phyloP scores from a whole-genome alignment of 2,888 invertebrate genomes.

The Drosophila diplacantha region DNA sequence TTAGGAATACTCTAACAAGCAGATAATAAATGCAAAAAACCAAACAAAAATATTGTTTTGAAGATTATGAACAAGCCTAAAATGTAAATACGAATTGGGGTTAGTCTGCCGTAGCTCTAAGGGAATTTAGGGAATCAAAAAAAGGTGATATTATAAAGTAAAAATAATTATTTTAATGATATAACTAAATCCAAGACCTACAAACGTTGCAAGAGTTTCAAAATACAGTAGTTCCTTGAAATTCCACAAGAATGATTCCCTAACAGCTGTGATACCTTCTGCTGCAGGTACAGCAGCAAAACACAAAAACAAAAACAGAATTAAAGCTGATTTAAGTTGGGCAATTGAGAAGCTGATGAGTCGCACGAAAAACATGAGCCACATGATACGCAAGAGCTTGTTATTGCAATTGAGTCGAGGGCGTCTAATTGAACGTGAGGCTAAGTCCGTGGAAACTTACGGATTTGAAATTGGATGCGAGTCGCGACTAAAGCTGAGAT shows the following conservation, averaged over 20 bases:
- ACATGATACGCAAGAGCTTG: slow-evolving; percentile 31
- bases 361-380: slow-evolving; percentile 19
- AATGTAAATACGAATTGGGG: background rate
- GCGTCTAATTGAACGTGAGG: slow-evolving; percentile 56
- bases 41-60: background rate
- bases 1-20: slow-evolving; percentile 2
- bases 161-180: background rate
- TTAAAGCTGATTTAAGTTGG: slow-evolving; percentile 28
- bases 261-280: background rate
- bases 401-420: slow-evolving; percentile 35
- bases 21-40: background rate
- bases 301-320: slow-evolving; percentile 23
- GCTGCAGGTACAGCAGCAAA: background rate
- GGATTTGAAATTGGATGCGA: background rate
- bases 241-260: background rate
- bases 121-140: background rate
- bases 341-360: slow-evolving; percentile 34
- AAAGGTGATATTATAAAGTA: background rate
- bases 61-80: background rate
- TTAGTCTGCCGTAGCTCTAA: no score
- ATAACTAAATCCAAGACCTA: background rate
- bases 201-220: background rate
- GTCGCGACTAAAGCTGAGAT: background rate
- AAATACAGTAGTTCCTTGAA: background rate
- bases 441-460: slow-evolving; percentile 19